Evolutionary conservation across 2,113 vertebrate genomes (phyloP).

Genomic region (Entosphenus tridentatus): DNA sequence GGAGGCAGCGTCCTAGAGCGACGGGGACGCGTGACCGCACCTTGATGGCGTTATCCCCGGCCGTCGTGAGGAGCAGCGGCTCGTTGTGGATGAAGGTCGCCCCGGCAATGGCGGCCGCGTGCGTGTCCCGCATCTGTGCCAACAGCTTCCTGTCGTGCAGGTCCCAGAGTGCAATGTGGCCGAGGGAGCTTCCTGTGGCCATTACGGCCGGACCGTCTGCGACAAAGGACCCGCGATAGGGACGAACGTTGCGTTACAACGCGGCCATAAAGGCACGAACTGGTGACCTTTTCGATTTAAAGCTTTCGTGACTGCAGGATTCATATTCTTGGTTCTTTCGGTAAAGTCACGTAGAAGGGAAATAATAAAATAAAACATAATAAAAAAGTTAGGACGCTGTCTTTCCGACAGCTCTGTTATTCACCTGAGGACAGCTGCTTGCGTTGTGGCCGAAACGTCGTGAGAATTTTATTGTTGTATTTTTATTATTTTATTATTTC

Average conservation of each 20-base stretch:
- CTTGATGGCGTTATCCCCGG: slow-evolving; percentile 66
- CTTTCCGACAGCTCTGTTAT: too few species aligned
- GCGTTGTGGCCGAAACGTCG: too few species aligned
- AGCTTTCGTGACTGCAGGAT: too few species aligned
- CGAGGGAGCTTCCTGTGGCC: slow-evolving; percentile 63
- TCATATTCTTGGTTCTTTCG: too few species aligned
- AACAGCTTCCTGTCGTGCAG: slow-evolving; percentile 53
- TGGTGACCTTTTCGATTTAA: too few species aligned
- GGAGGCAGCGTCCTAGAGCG: not conserved
- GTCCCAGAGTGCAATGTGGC: slow-evolving; percentile 85
- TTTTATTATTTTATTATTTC: slow-evolving; percentile 1
- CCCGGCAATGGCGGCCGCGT: slow-evolving; percentile 50
- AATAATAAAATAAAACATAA: too few species aligned
- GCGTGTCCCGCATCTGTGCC: slow-evolving; percentile 53
- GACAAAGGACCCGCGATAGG: slow-evolving; percentile 3
- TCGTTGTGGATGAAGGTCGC: slow-evolving; percentile 66
- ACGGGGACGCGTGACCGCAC: slow-evolving; percentile 18
- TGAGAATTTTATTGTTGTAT: not conserved
- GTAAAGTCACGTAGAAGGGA: too few species aligned
- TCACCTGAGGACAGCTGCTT: too few species aligned
- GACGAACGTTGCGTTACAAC: too few species aligned
- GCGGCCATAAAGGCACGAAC: too few species aligned
- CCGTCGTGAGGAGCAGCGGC: slow-evolving; percentile 65
- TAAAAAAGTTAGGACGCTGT: too few species aligned
- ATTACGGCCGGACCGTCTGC: slow-evolving; percentile 63